Conservation (phyloP, 2,888 invertebrate species). For the Dioctria rufipes region DNA sequence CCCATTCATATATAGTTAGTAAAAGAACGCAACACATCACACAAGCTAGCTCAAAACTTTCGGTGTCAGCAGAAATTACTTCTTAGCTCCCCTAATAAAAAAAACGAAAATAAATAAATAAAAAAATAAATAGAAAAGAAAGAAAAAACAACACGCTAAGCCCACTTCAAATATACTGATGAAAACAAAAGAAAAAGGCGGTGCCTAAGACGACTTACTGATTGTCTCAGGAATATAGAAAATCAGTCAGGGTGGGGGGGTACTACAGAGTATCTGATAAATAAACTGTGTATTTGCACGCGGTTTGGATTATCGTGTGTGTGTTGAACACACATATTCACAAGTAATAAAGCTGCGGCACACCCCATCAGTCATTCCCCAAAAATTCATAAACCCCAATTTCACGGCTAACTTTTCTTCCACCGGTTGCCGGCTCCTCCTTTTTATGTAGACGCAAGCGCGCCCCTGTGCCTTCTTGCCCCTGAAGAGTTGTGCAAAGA, state of each 20-base stretch:
- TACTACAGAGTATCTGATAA: too few species aligned
- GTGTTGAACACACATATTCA: neutral
- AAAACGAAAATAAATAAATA: too few species aligned
- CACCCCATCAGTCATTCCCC: conserved; percentile 25
- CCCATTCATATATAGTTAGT: conserved; percentile 21
- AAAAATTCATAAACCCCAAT: neutral
- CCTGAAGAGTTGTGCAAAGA: neutral
- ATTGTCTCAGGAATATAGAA: neutral
- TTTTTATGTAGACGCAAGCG: conserved; percentile 4
- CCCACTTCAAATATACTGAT: conserved; percentile 3
- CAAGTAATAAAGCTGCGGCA: neutral
- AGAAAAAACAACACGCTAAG: conserved; percentile 1
- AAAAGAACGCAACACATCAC: conserved; percentile 15
- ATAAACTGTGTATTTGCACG: too few species aligned
- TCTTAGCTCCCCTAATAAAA: neutral
- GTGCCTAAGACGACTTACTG: conserved; percentile 20
- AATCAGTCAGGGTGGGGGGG: conserved; percentile 9
- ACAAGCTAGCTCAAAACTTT: neutral
- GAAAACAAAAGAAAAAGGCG: conserved; percentile 46
- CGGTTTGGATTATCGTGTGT: neutral
- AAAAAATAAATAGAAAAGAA: too few species aligned
- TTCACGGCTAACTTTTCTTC: too few species aligned
- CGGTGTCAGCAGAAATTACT: conserved; percentile 27
- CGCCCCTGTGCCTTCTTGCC: neutral
- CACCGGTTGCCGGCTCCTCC: conserved; percentile 11